These are phyloP conservation scores for Calcarius ornatus DNA, from an alignment of 2,113 vertebrate genomes.

Conservation along the genomic window DNA sequence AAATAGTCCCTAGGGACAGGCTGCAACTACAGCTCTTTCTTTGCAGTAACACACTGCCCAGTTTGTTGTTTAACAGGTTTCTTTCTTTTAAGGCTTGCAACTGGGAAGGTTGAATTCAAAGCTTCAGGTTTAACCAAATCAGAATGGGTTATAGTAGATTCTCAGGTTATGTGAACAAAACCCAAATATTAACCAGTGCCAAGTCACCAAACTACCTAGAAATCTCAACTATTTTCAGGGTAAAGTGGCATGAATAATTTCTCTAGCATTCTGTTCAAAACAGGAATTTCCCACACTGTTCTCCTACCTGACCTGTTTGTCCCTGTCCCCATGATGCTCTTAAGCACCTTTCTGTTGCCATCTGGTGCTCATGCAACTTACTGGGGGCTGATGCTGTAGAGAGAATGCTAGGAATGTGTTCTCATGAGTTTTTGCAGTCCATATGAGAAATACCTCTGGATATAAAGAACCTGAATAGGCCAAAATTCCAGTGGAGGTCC, in stretches of 20 bases:
- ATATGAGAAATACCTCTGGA: neutral
- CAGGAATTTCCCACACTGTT: neutral
- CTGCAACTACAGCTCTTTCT: neutral
- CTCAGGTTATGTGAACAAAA: neutral
- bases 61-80: neutral
- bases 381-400: neutral
- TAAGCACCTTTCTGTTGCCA: neutral
- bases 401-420: neutral
- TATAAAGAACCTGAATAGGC: neutral
- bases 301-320: neutral
- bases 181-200: neutral
- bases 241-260: neutral
- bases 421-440: neutral
- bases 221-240: neutral
- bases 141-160: neutral
- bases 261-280: neutral
- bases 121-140: neutral
- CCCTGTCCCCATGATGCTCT: neutral
- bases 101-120: neutral
- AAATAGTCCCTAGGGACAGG: neutral
- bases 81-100: neutral
- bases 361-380: neutral
- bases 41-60: neutral
- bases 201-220: neutral
- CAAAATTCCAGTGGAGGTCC: neutral